These are phyloP conservation scores for Lynx canadensis DNA, from an alignment of 2,113 vertebrate species.

Conservation along the genomic window DNA sequence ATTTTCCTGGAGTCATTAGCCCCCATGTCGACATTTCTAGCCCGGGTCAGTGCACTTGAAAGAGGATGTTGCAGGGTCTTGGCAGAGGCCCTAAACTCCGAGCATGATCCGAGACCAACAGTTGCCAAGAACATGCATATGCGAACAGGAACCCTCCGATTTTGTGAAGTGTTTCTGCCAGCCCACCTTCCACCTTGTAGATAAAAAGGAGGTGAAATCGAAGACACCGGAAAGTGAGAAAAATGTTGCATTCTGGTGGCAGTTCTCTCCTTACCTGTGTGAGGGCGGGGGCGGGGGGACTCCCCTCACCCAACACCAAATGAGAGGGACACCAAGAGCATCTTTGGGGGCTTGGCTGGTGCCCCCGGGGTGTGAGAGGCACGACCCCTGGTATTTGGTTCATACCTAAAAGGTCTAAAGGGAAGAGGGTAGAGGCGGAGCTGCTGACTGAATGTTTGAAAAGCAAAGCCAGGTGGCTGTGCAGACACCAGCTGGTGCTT, in stretches of 20 bases:
- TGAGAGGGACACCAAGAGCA: not conserved
- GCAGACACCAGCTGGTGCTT: not conserved
- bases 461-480: not conserved
- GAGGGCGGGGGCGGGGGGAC: accelerated
- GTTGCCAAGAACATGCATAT: not conserved
- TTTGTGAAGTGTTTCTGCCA: not conserved
- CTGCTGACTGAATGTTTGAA: not conserved
- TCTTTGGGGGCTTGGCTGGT: not conserved
- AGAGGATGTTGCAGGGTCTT: not conserved
- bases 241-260: not conserved
- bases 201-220: not conserved
- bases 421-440: not conserved
- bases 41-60: too few relatives aligned
- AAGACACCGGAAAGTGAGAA: not conserved
- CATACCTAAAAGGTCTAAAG: not conserved
- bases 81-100: not conserved
- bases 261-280: not conserved
- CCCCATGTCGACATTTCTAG: not conserved
- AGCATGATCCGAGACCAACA: not conserved
- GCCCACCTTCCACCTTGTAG: not conserved
- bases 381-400: not conserved
- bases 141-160: not conserved
- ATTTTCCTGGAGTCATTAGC: not conserved
- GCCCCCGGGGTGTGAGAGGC: not conserved
- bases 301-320: not conserved